These are phyloP conservation scores for Dusona sp. DNA, from an alignment of 2,888 invertebrate species.

Conservation along the genomic window DNA sequence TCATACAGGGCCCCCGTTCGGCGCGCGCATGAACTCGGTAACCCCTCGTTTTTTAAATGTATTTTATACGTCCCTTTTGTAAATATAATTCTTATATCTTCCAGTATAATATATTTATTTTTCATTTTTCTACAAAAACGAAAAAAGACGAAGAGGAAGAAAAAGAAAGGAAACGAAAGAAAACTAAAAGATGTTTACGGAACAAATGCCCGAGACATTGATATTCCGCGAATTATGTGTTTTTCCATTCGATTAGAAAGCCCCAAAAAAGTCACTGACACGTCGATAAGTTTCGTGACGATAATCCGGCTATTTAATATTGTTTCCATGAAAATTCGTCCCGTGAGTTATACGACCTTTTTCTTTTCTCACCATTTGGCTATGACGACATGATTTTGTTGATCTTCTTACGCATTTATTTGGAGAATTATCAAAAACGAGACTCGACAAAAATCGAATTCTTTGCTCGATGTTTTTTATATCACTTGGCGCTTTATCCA, in stretches of 20 bases:
- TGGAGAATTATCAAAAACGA: conserved; percentile 6
- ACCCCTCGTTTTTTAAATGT: conserved; percentile 70
- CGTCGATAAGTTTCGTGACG: conserved; percentile 22
- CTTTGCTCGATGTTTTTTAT: conserved; percentile 4
- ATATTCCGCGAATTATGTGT: not conserved
- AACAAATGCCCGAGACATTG: conserved; percentile 11
- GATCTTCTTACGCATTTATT: conserved; percentile 3
- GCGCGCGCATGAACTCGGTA: conserved; percentile 61
- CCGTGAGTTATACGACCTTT: not conserved
- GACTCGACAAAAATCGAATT: not conserved
- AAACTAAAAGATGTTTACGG: conserved; percentile 16
- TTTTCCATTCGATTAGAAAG: not conserved
- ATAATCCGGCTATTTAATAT: conserved; percentile 31
- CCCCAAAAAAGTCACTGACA: not conserved
- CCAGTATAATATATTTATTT: conserved; percentile 82
- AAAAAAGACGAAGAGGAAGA: conserved; percentile 28
- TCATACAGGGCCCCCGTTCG: conserved; percentile 54
- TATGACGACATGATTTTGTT: not conserved
- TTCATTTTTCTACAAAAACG: conserved; percentile 72
- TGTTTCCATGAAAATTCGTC: conserved; percentile 16
- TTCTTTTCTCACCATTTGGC: not conserved
- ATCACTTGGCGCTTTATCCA: not conserved
- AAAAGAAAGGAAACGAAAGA: conserved; percentile 36
- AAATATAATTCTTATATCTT: conserved; percentile 81
- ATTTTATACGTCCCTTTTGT: conserved; percentile 77